Evolutionary conservation across 1,140 invertebrate species (phyloP), one percentile per base, ranked within the genome.

Genomic region (Lordiphosa mommai): DNA sequence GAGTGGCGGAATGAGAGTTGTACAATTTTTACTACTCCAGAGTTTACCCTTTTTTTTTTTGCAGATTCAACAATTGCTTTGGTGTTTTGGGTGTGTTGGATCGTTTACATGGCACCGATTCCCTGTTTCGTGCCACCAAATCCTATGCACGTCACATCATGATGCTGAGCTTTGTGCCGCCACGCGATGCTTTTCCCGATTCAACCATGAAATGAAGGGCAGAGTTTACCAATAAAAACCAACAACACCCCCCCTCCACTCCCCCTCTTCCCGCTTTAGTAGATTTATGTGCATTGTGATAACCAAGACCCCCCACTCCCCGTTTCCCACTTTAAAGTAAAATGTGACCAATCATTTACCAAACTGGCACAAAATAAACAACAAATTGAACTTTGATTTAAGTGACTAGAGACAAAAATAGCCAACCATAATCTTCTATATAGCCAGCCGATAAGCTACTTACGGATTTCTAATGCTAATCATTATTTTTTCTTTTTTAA

Each of bases 21-120:
- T 1, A 4, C 3, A 89, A 91, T 53, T 34, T n/a, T 12, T 1
- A 14, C 37, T 30, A 34, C 32, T 2, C 0, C 32, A 27, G 16
- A 3, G 17, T 6, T 38, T 23, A 33, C 3, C 9, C 10, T 10
- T 9, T 8, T 13, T 32, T 0, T 13, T n/a, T 27, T 5, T 20
- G 14, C 61, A 96, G 94, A 87, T 96, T 96, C 82, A 96, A 94
- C 70, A 94, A 97, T 71, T 96, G 95, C 82, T 97, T 92, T 87
- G 96, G 96, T 1, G 94, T 96, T 0, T 88, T 97, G 13, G 96
- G 96, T 1, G 92, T 97, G 1, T 86, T 97, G 50, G 96, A 97
- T 87, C 92, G 94, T 38, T 88, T 97, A 1, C 96, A 97, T 84
- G 96, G 96, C 12, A 97, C 96, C 0, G 95, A 97, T 73, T 92